These are phyloP conservation scores for Aphis craccivora DNA, from an alignment of 1,140 invertebrate genomes.

Conservation along the genomic window DNA sequence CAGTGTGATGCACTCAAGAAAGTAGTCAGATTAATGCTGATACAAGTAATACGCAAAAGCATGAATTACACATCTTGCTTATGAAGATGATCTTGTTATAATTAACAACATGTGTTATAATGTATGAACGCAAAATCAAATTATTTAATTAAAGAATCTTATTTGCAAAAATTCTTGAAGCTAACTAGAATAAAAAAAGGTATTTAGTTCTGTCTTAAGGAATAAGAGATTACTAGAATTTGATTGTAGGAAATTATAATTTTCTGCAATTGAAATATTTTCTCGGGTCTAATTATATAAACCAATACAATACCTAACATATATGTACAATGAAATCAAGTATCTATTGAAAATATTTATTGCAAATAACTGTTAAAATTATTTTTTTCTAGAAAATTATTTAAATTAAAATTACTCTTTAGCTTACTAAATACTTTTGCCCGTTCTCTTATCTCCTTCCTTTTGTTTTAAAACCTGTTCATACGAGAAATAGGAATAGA, in stretches of 20 bases:
- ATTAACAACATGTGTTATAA: neutral
- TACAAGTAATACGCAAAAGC: neutral
- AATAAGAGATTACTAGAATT: neutral
- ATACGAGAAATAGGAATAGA: no score
- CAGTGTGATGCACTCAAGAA: neutral
- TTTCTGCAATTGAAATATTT: neutral
- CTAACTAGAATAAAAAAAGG: neutral
- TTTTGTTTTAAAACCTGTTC: no score
- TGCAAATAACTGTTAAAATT: no score
- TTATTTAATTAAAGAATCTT: neutral
- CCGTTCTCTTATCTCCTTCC: no score
- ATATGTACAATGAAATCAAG: neutral
- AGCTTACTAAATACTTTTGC: no score
- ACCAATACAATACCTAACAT: neutral
- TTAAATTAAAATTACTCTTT: no score
- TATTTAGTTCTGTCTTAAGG: neutral
- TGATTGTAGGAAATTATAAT: neutral
- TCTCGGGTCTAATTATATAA: neutral
- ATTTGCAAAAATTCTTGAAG: neutral
- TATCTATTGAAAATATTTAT: no score
- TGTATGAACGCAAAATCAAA: neutral
- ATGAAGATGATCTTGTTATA: neutral
- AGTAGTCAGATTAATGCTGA: neutral
- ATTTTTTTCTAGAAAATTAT: no score
- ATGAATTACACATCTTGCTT: neutral